A percentile compares a stretch with the other conserved stretches of the same genome.
Evolutionary conservation across 2,888 invertebrate species (phyloP).

Genomic region (Podabrus alpinus): DNA sequence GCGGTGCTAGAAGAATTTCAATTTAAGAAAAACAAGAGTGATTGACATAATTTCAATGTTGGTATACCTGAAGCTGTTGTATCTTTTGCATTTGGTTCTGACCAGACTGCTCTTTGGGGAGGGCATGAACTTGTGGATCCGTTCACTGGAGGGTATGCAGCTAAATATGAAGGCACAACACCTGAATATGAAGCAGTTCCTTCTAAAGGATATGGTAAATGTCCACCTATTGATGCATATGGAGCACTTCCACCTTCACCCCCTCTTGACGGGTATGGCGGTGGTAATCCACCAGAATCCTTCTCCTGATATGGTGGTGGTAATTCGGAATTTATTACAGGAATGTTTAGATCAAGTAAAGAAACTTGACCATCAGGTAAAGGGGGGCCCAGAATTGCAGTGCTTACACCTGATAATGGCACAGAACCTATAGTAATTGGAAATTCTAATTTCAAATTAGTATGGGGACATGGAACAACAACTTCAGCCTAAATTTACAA

Average conservation of each 20-base stretch:
- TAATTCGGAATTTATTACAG: not conserved
- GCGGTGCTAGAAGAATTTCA: too few relatives aligned
- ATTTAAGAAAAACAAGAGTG: too few relatives aligned
- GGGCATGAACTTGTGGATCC: not conserved
- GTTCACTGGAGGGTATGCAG: not conserved
- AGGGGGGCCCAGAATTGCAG: not conserved
- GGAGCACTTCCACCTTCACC: not conserved
- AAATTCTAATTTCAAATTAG: not conserved
- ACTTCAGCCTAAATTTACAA: not conserved
- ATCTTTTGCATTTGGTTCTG: too few relatives aligned
- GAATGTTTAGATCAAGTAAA: not conserved
- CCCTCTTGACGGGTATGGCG: not conserved
- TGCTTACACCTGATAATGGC: not conserved
- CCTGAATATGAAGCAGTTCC: not conserved
- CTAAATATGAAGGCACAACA: not conserved
- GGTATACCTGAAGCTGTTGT: too few relatives aligned
- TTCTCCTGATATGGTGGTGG: not conserved
- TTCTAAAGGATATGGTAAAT: not conserved
- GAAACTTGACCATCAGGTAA: not conserved
- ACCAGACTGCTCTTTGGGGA: not conserved
- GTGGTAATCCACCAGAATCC: not conserved
- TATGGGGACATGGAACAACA: not conserved
- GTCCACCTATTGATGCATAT: not conserved
- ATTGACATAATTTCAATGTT: too few relatives aligned
- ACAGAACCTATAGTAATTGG: not conserved